phyloP scores from a whole-genome alignment of 2,797 vertebrate species.

The Amazonetta brasiliensis region DNA sequence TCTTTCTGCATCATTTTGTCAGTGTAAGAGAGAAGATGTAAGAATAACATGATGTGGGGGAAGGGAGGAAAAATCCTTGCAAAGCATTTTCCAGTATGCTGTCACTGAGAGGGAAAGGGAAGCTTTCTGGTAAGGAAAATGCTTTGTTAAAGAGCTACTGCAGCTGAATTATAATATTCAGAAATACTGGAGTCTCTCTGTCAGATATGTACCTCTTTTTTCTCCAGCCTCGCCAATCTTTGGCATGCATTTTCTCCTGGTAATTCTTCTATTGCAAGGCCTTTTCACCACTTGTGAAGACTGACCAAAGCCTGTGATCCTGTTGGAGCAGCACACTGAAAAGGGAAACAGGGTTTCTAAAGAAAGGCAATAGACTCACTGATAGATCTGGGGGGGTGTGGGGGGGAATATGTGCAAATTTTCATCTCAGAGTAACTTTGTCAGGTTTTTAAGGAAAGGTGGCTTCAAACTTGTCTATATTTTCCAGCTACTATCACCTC shows the following conservation, averaged over 20 bases:
- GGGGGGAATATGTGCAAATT: background rate
- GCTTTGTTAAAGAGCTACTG: background rate
- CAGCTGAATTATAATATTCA: background rate
- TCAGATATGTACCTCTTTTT: background rate
- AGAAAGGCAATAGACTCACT: background rate
- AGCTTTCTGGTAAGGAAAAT: background rate
- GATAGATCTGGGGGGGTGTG: background rate
- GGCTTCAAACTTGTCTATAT: background rate
- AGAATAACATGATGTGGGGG: background rate
- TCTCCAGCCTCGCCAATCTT: background rate
- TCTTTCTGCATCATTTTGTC: slow-evolving; percentile 27
- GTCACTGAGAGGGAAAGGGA: background rate
- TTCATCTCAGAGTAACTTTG: background rate
- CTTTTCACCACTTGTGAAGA: background rate
- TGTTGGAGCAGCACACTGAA: background rate
- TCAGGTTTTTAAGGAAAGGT: background rate
- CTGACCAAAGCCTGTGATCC: background rate
- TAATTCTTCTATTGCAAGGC: background rate
- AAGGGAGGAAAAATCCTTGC: background rate
- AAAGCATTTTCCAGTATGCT: background rate
- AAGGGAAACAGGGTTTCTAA: background rate
- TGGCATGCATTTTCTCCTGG: background rate
- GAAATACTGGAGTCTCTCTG: background rate
- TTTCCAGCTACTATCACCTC: background rate
- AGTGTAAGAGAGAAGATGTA: slow-evolving; percentile 26